phyloP scores from a whole-genome alignment of 2,888 invertebrate species.

The Rhamphomyia laevipes region DNA sequence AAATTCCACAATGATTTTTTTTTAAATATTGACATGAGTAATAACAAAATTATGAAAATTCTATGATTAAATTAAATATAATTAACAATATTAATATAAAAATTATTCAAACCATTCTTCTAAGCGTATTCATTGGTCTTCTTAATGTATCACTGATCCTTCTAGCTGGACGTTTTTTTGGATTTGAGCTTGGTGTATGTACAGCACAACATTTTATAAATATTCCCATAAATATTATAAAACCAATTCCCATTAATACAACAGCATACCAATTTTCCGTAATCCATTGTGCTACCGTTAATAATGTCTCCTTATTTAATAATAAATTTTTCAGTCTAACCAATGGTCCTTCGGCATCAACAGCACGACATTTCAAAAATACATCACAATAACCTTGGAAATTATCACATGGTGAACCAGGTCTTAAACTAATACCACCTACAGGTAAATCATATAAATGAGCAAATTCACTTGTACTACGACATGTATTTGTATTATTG shows the following conservation, averaged over 20 bases:
- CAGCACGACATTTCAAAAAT: conserved; percentile 94
- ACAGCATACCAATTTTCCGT: conserved; percentile 95
- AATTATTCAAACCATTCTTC: conserved; percentile 61
- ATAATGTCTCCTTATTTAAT: conserved; percentile 79
- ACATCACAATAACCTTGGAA: conserved; percentile 99
- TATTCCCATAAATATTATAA: conserved; percentile 91
- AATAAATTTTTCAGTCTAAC: conserved; percentile 92
- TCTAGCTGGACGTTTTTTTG: conserved; percentile 90
- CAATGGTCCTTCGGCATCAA: conserved; percentile 97
- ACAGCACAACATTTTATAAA: conserved; percentile 99
- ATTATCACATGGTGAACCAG: conserved; percentile 97
- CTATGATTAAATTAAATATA: background rate
- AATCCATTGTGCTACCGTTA: conserved; percentile 85
- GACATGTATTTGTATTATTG: conserved; percentile 57
- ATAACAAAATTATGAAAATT: background rate
- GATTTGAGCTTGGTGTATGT: conserved; percentile 98
- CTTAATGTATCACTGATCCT: conserved; percentile 84
- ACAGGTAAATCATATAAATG: conserved; percentile 55
- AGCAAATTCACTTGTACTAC: conserved; percentile 81
- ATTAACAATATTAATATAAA: background rate
- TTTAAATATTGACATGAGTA: background rate
- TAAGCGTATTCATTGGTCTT: conserved; percentile 80
- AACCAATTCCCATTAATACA: conserved; percentile 77
- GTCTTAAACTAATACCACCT: conserved; percentile 77
- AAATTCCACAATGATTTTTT: background rate